Conservation (phyloP, 2,113 vertebrate genomes). For the Myanophis thanlyinensis region DNA sequence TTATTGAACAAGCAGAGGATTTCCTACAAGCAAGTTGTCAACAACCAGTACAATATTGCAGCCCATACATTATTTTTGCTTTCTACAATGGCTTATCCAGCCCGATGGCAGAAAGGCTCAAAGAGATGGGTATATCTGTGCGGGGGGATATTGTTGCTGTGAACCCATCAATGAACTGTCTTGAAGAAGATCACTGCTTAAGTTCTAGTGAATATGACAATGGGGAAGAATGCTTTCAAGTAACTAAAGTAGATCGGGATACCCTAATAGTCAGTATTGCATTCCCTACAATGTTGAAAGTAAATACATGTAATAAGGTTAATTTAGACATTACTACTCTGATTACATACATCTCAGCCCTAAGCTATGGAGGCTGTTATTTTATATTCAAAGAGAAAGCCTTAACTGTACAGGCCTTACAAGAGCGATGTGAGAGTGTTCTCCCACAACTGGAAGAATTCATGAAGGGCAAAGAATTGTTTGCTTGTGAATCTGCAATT, state of each 20-base stretch:
- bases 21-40: conserved; percentile 88
- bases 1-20: conserved; percentile 87
- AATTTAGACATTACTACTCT: conserved; percentile 96
- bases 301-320: conserved; percentile 81
- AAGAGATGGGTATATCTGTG: conserved; percentile 87
- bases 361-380: conserved; percentile 89
- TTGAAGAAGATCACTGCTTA: conserved; percentile 32
- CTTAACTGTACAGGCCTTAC: conserved; percentile 89
- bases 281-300: conserved; percentile 84
- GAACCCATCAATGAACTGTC: conserved; percentile 64
- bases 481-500: conserved; percentile 88
- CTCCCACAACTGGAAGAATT: conserved; percentile 85
- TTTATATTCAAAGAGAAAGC: conserved; percentile 90
- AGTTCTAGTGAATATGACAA: conserved; percentile 69
- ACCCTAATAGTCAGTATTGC: conserved; percentile 83
- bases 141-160: conserved; percentile 91
- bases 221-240: conserved; percentile 63
- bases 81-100: conserved; percentile 94
- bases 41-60: conserved; percentile 88
- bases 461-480: conserved; percentile 90
- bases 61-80: conserved; percentile 89
- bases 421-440: conserved; percentile 84
- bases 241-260: conserved; percentile 81
- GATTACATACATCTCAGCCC: conserved; percentile 89
- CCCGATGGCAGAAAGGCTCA: conserved; percentile 86